Base-by-base conservation (phyloP, 2,888 invertebrate species). In the Leptopilina myrica region DNA sequence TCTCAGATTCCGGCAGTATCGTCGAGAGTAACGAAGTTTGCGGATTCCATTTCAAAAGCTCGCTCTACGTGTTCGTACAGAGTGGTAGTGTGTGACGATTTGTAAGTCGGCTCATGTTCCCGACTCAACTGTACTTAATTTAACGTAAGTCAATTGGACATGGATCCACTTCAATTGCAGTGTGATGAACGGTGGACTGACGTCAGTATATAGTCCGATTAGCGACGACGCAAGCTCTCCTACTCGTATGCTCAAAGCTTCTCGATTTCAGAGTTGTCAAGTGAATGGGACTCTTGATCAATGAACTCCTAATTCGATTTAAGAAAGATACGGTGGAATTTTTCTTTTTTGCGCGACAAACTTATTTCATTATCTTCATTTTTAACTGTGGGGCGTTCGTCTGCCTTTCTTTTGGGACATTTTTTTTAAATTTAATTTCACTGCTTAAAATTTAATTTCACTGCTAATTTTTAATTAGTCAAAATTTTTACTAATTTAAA, bases 1-100 rank as follows among this genome's bases (percentile, higher is more conserved):
- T 56, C 56, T 73, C 73, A 73, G 73, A 73, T 73, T 73, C 73
- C 73, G 12, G 20, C 33, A 33, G 76, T 53, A 59, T 78, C 78
- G 78, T 78, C 40, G 43, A 49, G 64, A 78, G 69, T 81, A 84
- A 82, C 80, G 82, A 83, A 82, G 84, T 81, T 83, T 81, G 80
- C 76, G 77, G 77, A 82, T 83, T 83, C 82, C 81, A 77, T 82
- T 84, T 81, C 76, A 40, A 76, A 59, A 49, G 77, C 62, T 49
- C 73, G 53, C 33, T 73, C 33, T 73, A 73, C 56, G 53, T 56
- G 56, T 73, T 56, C 56, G 9, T 73, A 15, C 49, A 56, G n/a
- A 56, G 9, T 56, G 26, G 53, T 53, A 56, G 33, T 11, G 53
- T 56, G 33, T n/a, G 49, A 40, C 56, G 56, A 73, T 73, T 73